Evolutionary conservation across 1,140 invertebrate species (phyloP).

Genomic region (Lepidurus apus): DNA sequence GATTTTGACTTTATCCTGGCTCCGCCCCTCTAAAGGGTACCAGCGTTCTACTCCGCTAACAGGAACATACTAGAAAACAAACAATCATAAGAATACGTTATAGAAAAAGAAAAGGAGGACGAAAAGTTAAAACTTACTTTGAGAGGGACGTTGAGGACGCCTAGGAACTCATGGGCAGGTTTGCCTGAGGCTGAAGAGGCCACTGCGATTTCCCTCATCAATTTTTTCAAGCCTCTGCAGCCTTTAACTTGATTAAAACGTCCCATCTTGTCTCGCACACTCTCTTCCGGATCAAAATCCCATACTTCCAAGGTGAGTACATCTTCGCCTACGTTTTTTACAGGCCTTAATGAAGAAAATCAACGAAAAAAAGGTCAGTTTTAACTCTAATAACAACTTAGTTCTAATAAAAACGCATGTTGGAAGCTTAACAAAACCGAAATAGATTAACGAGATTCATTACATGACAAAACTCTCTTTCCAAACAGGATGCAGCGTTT

Average conservation of each 20-base stretch:
- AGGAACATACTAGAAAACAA: constrained; percentile 69
- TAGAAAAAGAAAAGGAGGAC: no score
- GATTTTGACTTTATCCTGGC: constrained; percentile 57
- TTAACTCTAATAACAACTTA: neutral
- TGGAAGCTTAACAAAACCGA: neutral
- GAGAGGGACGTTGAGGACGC: constrained; percentile 72
- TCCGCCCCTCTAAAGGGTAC: constrained; percentile 78
- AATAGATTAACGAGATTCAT: constrained; percentile 40
- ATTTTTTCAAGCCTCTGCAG: constrained; percentile 69
- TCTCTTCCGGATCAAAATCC: constrained; percentile 87
- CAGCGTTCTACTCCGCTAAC: constrained; percentile 80
- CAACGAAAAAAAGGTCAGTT: neutral
- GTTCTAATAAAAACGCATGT: constrained; percentile 43
- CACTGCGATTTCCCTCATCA: constrained; percentile 93
- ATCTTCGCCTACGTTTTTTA: neutral
- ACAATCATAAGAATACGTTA: neutral
- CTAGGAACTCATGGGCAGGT: constrained; percentile 92
- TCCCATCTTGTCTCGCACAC: constrained; percentile 75
- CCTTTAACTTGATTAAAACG: constrained; percentile 78
- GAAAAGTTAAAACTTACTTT: constrained; percentile 56
- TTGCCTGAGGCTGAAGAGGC: constrained; percentile 80
- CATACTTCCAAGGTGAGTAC: constrained; percentile 41
- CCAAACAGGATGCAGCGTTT: constrained; percentile 86
- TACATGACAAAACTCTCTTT: constrained; percentile 96
- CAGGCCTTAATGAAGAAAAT: neutral